Evolutionary conservation across 2,888 invertebrate genomes (phyloP).

Genomic region (Amphipyra berbera): DNA sequence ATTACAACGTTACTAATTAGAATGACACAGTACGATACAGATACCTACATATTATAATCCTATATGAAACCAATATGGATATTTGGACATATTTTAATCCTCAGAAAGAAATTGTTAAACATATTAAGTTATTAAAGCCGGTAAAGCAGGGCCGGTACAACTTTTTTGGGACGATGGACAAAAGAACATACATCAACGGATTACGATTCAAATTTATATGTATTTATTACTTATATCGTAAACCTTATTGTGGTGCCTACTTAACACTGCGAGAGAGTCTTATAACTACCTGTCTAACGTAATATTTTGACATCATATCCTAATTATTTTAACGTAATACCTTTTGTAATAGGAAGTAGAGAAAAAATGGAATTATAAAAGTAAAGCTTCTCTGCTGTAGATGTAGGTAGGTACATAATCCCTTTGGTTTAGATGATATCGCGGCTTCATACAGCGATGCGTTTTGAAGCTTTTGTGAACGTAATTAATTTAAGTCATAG

Average conservation of each 20-base stretch:
- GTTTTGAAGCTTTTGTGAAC: slow-evolving; percentile 61
- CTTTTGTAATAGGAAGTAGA: slow-evolving; percentile 73
- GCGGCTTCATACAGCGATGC: slow-evolving; percentile 49
- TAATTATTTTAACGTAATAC: slow-evolving; percentile 85
- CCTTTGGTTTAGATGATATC: slow-evolving; percentile 70
- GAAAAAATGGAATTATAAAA: slow-evolving; percentile 64
- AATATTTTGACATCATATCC: slow-evolving; percentile 86
- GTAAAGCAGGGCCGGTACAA: slow-evolving; percentile 65
- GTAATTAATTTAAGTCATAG: slow-evolving; percentile 65
- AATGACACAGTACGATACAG: slow-evolving; percentile 19
- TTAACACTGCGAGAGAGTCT: slow-evolving; percentile 77
- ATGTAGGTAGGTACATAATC: slow-evolving; percentile 66
- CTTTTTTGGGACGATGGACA: slow-evolving; percentile 72
- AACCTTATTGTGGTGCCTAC: slow-evolving; percentile 78
- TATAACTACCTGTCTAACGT: slow-evolving; percentile 71
- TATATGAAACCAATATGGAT: slow-evolving; percentile 55
- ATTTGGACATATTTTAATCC: slow-evolving; percentile 69
- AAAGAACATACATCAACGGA: slow-evolving; percentile 84
- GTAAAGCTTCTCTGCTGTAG: slow-evolving; percentile 67
- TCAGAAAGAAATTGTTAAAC: slow-evolving; percentile 77
- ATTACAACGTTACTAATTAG: slow-evolving; percentile 22
- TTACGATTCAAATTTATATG: slow-evolving; percentile 85
- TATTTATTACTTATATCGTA: slow-evolving; percentile 76
- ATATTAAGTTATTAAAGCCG: slow-evolving; percentile 82
- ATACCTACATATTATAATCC: slow-evolving; percentile 48